Conservation (phyloP, 2,888 invertebrate genomes). For the Zeuzera pyrina region DNA sequence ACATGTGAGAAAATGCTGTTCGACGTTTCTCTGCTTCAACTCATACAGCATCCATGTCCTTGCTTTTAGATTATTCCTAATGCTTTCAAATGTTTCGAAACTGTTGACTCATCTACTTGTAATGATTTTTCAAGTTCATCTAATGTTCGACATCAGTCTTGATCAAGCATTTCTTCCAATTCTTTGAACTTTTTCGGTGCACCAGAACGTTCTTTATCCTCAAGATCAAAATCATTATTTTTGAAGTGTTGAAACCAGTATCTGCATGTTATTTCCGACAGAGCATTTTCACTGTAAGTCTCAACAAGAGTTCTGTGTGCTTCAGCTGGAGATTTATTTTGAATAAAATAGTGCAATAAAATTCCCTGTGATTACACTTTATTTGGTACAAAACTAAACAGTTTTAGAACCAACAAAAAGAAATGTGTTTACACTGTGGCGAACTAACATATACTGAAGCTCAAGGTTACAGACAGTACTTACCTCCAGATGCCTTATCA, state of each 20-base stretch:
- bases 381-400: neutral
- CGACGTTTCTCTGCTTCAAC: neutral
- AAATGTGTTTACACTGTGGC: neutral
- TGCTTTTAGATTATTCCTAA: neutral
- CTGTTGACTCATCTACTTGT: constrained; percentile 1
- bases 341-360: constrained; percentile 3
- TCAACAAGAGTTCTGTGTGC: constrained; percentile 6
- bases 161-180: constrained; percentile 2
- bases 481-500: no score
- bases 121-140: neutral
- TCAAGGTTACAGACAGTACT: neutral
- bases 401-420: no score
- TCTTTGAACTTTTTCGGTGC: no score
- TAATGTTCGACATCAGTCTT: no score
- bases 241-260: constrained; percentile 4
- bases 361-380: neutral
- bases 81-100: neutral
- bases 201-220: no score
- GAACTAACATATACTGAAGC: neutral
- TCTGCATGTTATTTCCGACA: constrained; percentile 4
- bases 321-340: constrained; percentile 3
- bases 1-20: neutral
- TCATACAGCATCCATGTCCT: neutral
- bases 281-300: constrained; percentile 2
- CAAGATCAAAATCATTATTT: constrained; percentile 5